Evolutionary conservation across 2,888 invertebrate genomes (phyloP), one percentile per base, ranked within the genome.

Genomic region (Pediacus dermestoides): DNA sequence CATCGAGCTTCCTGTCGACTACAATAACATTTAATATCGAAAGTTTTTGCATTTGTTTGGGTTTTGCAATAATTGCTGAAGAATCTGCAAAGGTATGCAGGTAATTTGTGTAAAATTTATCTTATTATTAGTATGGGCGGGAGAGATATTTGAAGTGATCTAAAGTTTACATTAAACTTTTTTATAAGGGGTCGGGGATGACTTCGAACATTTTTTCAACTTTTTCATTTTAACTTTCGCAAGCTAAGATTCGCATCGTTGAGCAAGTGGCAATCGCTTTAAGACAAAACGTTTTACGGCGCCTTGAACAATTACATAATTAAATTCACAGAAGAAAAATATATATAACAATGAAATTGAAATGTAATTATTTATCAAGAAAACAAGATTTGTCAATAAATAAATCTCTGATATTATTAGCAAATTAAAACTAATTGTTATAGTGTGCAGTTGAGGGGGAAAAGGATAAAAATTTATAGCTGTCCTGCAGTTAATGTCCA

Each of bases 201-300:
- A 46, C 40, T 48, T 40, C 42, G 23, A 23, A 50, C 44, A 40
- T 50, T 50, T 52, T 54, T 50, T 48, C 46, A 56, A 56, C 54
- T 55, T 56, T 57, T 52, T 53, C 52, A 57, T 56, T 55, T 48
- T 46, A 57, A 52, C 48, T 57, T 51, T 39, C 36, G 37, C 30
- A 36, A 33, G 31, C 32, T 38, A 44, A 48, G 46, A 33, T 41
- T 34, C 52, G 52, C 52, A 47, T 52, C 54, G 42, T 23, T 46
- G 52, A 46, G 34, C 52, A 48, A 48, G 37, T 37, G 44, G 42
- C 40, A 46, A 48, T 46, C 45, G 39, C 37, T 43, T 46, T 37
- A 47, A 49, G 45, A 52, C 46, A 42, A 48, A 52, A 50, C 42
- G 46, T 33, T 46, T 48, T 45, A 48, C 46, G 43, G 37, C 40